Conservation (phyloP, 2,113 vertebrate genomes). For the human (Homo sapiens) region GRCh38 chr6:79930001-79930500, state of each 20-base stretch:
- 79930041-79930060: background rate
- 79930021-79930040: background rate
- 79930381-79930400: background rate
- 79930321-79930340: background rate
- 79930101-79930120: background rate
- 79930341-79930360: background rate
- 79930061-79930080: background rate
- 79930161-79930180: background rate
- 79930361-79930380: background rate
- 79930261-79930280: background rate
- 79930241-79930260: background rate
- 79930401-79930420: background rate
- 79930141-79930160: background rate
- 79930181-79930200: background rate
- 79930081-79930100: background rate
- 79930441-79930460: background rate
- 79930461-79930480: too few relatives aligned
- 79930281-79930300: background rate
- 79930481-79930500: background rate
- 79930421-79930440: background rate
- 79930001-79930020: background rate
- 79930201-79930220: background rate
- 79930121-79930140: background rate
- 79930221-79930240: background rate
- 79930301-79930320: background rate